These are phyloP conservation scores for Dynastes grantii DNA, from an alignment of 2,888 invertebrate genomes.

Conservation along the genomic window DNA sequence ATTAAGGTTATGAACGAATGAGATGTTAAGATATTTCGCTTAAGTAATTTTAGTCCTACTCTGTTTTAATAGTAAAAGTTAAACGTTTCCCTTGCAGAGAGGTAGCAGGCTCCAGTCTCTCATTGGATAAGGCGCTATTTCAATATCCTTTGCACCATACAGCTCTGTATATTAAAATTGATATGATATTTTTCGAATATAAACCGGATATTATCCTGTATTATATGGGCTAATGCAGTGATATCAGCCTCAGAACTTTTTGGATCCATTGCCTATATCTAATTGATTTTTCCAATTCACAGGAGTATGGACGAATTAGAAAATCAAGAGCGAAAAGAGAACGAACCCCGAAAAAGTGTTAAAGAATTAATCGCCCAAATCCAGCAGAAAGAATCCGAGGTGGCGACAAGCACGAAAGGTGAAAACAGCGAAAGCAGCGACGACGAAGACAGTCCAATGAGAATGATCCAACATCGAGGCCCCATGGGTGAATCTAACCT, in stretches of 20 bases:
- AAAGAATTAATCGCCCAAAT: conserved; percentile 78
- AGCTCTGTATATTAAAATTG: too few relatives aligned
- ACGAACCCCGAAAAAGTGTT: conserved; percentile 73
- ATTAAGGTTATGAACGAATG: too few relatives aligned
- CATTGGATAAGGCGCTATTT: too few relatives aligned
- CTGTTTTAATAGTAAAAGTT: too few relatives aligned
- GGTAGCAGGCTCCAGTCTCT: too few relatives aligned
- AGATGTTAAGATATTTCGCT: too few relatives aligned
- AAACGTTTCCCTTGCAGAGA: too few relatives aligned
- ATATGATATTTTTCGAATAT: too few relatives aligned
- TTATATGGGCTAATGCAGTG: too few relatives aligned
- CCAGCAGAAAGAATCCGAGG: conserved; percentile 70
- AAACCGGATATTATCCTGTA: too few relatives aligned
- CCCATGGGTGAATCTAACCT: conserved; percentile 74
- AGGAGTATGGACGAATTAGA: conserved; percentile 70
- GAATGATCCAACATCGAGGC: conserved; percentile 70
- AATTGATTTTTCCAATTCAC: background rate
- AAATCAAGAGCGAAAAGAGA: conserved; percentile 60
- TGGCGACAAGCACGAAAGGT: conserved; percentile 58
- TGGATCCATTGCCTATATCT: background rate
- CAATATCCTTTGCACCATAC: too few relatives aligned
- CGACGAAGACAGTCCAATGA: conserved; percentile 67
- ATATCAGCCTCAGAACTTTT: background rate
- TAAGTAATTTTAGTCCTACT: too few relatives aligned
- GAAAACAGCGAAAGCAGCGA: conserved; percentile 67